phyloP scores from a whole-genome alignment of 2,113 vertebrate species.

The Seriola dumerili region DNA sequence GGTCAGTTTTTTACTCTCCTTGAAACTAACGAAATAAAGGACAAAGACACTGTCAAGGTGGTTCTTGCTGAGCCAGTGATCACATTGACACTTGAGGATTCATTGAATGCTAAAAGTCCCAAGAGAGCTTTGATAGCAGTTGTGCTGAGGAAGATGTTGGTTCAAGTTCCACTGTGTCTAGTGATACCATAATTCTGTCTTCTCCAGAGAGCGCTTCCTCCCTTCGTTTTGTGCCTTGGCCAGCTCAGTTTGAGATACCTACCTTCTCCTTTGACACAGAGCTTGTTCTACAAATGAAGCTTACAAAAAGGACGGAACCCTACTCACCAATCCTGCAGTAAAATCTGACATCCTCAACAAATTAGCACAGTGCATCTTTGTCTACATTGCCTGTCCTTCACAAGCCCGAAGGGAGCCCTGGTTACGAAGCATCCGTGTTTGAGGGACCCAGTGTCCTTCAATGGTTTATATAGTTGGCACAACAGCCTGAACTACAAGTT shows the following conservation, averaged over 20 bases:
- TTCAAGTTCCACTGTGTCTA: no score
- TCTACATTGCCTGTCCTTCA: slow-evolving; percentile 29
- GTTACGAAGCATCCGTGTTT: slow-evolving; percentile 46
- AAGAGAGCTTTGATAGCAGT: no score
- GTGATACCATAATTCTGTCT: no score
- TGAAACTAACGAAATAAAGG: no score
- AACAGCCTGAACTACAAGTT: no score
- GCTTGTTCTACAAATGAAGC: slow-evolving; percentile 33
- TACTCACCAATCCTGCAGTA: slow-evolving; percentile 15
- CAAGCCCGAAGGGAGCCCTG: slow-evolving; percentile 15
- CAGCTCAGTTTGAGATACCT: no score
- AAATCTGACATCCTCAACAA: slow-evolving; percentile 25
- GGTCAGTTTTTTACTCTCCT: no score
- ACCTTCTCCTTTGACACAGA: slow-evolving; percentile 31
- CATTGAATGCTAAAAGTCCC: no score
- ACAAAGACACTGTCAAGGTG: background rate
- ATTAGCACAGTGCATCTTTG: slow-evolving; percentile 24
- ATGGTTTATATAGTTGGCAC: slow-evolving; percentile 17
- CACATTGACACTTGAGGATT: no score
- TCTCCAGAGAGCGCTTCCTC: no score
- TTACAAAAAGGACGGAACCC: slow-evolving; percentile 28
- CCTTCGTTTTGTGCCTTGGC: no score
- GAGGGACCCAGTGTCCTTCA: slow-evolving; percentile 27
- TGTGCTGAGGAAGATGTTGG: no score
- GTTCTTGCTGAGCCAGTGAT: background rate